Evolutionary conservation across 2,888 invertebrate species (phyloP), one percentile per base, ranked within the genome.

Genomic region (Epiblema foenella): DNA sequence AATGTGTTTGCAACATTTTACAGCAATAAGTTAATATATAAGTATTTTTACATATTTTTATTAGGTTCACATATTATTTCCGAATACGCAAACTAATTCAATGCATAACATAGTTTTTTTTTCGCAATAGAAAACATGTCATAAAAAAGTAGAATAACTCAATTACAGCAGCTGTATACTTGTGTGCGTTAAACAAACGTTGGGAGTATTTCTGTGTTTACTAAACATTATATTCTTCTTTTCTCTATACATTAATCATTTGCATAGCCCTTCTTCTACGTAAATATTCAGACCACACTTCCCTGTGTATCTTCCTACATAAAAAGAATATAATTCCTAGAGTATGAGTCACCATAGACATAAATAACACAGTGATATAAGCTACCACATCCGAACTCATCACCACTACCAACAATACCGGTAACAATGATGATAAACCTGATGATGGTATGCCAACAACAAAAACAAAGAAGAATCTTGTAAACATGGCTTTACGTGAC

Each of bases 371-470:
- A 0, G 51, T 12, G 11, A 51, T 59, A n/a, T 68, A 68, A 4
- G n/a, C 8, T 0, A 52, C 12, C 11, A 52, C 11, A 7, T 24
- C 20, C 1, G 15, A n/a, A 12, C 8, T 10, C 8, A 39, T 9
- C 20, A 59, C n/a, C 24, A 59, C 51, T 18, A 52, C 17, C 1
- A 68, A 4, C 11, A 68, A 11, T 0, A 57, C 17, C 1, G 67
- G 67, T 2, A 59, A 18, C 24, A 68, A 24, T 0, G 58, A 29
- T 0, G 51, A 24, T 11, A 68, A 2, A 17, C 67, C 67, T 24
- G 67, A 59, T 24, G 67, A 59, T 9, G 67, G 67, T 52, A 68
- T 68, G 37, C 51, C 11, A n/a, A 52, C 20, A 1, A 39, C 4
- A 17, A 59, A 39, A 0, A 37, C 49, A 2, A 68, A 17, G n/a